These are phyloP conservation scores for Drosophila subpulchrella DNA, from an alignment of 1,140 invertebrate genomes.

Conservation along the genomic window DNA sequence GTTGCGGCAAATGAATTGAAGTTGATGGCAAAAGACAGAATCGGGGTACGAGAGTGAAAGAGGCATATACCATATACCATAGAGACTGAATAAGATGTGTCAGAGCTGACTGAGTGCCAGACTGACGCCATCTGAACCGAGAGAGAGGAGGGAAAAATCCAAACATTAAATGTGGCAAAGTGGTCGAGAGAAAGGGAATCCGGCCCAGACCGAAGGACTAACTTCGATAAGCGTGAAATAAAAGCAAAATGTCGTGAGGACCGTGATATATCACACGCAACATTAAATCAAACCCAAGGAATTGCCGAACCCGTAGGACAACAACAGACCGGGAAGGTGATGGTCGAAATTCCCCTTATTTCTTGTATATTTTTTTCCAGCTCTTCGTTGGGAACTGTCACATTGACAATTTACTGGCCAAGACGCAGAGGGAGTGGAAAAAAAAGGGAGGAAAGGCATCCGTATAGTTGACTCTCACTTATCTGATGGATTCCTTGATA, in stretches of 20 bases:
- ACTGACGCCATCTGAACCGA: conserved; percentile 31
- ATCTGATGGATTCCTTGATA: conserved; percentile 77
- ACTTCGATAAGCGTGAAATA: conserved; percentile 72
- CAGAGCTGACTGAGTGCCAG: conserved; percentile 56
- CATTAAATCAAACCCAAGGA: conserved; percentile 75
- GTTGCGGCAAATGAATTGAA: conserved; percentile 64
- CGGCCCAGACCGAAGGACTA: conserved; percentile 4
- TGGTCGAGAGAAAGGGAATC: conserved; percentile 33
- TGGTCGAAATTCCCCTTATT: conserved; percentile 39
- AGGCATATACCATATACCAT: conserved; percentile 5
- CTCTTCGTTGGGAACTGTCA: conserved; percentile 61
- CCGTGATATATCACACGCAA: conserved; percentile 79
- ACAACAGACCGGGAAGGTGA: conserved; percentile 52
- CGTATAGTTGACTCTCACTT: conserved; percentile 51
- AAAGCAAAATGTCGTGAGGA: conserved; percentile 61
- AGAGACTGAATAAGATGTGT: conserved; percentile 61
- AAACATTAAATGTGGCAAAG: conserved; percentile 72
- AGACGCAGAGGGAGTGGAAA: conserved; percentile 34
- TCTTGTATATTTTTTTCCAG: conserved; percentile 17
- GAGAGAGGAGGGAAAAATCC: conserved; percentile 12
- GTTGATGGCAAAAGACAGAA: conserved; percentile 65
- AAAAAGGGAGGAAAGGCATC: conserved; percentile 10
- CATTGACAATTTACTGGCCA: conserved; percentile 82
- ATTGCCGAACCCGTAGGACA: conserved; percentile 44
- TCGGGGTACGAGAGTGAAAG: background rate